A percentile compares a stretch with the other conserved stretches of the same genome.
Evolutionary conservation across 2,113 vertebrate genomes (phyloP).

Genomic region (Cercocebus atys): DNA sequence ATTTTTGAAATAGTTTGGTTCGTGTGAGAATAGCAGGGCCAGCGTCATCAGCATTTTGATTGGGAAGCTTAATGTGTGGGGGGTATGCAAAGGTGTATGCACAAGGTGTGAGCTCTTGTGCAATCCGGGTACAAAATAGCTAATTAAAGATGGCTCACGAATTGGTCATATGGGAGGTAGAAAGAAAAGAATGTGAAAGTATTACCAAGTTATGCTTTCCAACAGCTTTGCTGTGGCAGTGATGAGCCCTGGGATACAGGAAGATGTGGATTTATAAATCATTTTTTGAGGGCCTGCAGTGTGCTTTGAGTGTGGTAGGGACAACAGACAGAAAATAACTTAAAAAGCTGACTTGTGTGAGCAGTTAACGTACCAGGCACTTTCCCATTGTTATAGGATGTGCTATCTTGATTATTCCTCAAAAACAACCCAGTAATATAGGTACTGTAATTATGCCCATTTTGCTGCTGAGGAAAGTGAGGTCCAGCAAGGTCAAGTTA

Average conservation of each 20-base stretch:
- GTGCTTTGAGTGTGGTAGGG: neutral
- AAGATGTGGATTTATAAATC: neutral
- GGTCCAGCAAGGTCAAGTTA: neutral
- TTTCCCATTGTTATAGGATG: neutral
- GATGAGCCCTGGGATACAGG: neutral
- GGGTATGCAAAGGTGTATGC: neutral
- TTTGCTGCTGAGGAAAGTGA: constrained; percentile 10
- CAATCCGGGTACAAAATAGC: neutral
- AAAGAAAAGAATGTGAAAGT: neutral
- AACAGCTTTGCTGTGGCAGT: neutral
- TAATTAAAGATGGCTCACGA: constrained; percentile 36
- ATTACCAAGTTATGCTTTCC: neutral
- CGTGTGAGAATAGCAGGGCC: constrained; percentile 29
- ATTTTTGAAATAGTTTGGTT: constrained; percentile 61
- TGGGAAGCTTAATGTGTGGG: neutral
- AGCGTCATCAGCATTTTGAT: constrained; percentile 25
- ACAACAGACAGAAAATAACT: neutral
- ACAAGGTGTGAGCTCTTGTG: constrained; percentile 42
- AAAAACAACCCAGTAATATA: neutral
- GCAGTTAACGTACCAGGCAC: neutral
- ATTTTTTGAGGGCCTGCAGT: neutral
- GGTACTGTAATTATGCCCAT: neutral
- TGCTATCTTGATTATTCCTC: neutral
- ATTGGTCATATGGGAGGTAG: neutral
- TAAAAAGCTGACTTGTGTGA: neutral